Base-by-base conservation (phyloP, 2,888 invertebrate genomes). In the Protophormia terraenovae region DNA sequence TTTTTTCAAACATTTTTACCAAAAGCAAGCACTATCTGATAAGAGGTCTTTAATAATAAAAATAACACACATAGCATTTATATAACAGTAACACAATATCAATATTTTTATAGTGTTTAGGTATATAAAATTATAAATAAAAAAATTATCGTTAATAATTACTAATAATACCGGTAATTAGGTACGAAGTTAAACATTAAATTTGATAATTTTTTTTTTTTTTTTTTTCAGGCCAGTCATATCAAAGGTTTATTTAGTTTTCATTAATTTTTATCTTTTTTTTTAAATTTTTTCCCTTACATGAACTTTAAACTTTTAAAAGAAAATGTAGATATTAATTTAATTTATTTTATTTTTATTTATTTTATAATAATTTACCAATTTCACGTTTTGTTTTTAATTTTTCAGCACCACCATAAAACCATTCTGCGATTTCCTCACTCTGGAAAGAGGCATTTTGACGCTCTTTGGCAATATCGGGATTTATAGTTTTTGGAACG, bases 341-440 rank as follows among this genome's bases (percentile, higher is more conserved):
- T 35, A 16, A 53, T 45, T 7, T 7, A 69, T 22, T 69, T 69
- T 19, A 35, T 8, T 7, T 16, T 29, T 67, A 10, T 35, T 22
- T 22, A 7, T 64, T 27, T 32, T 58, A 8, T 55, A 27, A 16
- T 8, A 41, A 69, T 60, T 62, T 84, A 90, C 90, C 90, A 5
- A 89, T 58, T 66, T 88, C 85, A 35, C 94, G 95, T 87, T 97
- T 94, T 88, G 95, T 94, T 75, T 93, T 92, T 0, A 97, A 96
- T 93, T 95, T 95, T 69, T 95, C 94, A 72, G 92, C 92, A 29
- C 95, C 95, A 5, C 97, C 97, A 93, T 97, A 96, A 76, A 97
- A 93, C 86, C 96, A 93, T 92, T 95, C 93, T 0, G 96, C 97
- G 84, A 97, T 93, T 93, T 97, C 97, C 84, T 93, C 93, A 7